Evolutionary conservation across 2,113 vertebrate species (phyloP).

Genomic region (Trachemys scripta): DNA sequence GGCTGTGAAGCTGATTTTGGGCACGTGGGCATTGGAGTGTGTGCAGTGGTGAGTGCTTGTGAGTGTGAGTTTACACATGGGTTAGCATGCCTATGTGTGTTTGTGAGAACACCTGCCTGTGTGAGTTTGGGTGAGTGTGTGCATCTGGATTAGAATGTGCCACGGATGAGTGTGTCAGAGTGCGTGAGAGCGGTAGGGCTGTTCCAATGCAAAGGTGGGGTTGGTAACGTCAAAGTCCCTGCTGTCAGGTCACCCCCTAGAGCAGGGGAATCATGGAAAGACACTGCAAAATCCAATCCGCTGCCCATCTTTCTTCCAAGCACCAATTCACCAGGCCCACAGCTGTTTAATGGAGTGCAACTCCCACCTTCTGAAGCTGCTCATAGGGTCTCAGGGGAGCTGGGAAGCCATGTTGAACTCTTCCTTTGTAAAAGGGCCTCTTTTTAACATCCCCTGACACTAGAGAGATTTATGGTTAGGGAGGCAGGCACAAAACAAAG

Average conservation of each 20-base stretch:
- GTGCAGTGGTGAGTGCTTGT: neutral
- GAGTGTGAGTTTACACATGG: too few species aligned
- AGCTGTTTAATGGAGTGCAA: neutral
- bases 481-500: neutral
- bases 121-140: neutral
- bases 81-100: neutral
- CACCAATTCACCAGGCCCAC: neutral
- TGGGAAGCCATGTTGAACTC: neutral
- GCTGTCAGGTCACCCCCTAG: neutral
- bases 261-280: neutral
- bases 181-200: neutral
- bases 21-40: too few species aligned
- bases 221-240: neutral
- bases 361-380: neutral
- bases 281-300: neutral
- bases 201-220: neutral
- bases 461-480: neutral
- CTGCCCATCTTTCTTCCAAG: neutral
- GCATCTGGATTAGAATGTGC: too few species aligned
- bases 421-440: too few species aligned
- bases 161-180: too few species aligned
- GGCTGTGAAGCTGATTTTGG: neutral
- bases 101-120: neutral
- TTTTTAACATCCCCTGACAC: neutral
- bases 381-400: neutral